A percentile compares a stretch with the other conserved stretches of the same genome.
phyloP scores from a whole-genome alignment of 2,797 vertebrate species.

The Crocodylus rhombifer region DNA sequence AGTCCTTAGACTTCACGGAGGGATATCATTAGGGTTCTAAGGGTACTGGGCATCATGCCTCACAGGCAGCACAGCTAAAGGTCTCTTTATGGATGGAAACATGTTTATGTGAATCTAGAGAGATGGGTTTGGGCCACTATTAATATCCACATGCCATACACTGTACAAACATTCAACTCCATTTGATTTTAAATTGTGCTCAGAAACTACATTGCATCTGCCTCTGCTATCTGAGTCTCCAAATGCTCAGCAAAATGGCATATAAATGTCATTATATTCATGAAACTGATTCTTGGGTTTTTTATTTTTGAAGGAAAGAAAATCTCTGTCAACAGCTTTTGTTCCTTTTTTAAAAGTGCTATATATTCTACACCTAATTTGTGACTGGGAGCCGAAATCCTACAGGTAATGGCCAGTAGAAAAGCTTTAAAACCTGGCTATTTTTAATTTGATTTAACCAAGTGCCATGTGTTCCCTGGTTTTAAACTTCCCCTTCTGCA shows the following conservation, averaged over 20 bases:
- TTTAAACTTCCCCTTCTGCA: constrained; percentile 43
- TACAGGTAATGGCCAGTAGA: neutral
- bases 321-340: neutral
- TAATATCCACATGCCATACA: neutral
- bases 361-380: neutral
- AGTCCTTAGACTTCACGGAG: neutral
- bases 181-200: neutral
- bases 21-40: neutral
- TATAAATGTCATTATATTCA: neutral
- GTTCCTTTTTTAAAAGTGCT: neutral
- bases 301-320: neutral
- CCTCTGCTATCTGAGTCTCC: neutral
- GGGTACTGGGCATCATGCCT: neutral
- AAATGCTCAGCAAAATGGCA: neutral
- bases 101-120: neutral
- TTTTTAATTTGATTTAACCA: constrained; percentile 39
- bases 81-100: neutral
- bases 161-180: neutral
- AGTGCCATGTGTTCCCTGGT: neutral
- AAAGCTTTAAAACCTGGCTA: constrained; percentile 8
- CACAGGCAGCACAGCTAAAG: neutral
- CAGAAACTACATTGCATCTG: constrained; percentile 4
- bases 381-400: constrained; percentile 1
- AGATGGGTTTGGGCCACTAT: neutral
- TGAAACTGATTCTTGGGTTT: neutral